Evolutionary conservation across 2,113 vertebrate genomes (phyloP).

Genomic region (Coptodon rendalli): DNA sequence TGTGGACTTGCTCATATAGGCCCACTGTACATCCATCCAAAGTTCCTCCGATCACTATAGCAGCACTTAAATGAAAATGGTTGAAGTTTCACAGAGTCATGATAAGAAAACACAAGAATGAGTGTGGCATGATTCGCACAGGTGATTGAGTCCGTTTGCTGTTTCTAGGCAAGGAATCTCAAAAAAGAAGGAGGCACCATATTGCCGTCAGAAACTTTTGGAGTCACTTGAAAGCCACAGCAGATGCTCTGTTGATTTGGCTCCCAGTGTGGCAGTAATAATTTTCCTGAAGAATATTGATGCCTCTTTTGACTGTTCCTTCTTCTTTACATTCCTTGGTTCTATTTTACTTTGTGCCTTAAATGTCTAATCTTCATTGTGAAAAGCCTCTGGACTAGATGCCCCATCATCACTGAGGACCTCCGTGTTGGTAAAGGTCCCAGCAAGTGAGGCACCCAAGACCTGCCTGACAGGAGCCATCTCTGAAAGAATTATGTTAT

Average conservation of each 20-base stretch:
- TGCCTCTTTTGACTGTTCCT: conserved; percentile 19
- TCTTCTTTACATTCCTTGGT: conserved; percentile 23
- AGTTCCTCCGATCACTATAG: conserved; percentile 6
- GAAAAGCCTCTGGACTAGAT: conserved; percentile 83
- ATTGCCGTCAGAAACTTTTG: conserved; percentile 32
- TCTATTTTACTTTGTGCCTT: conserved; percentile 27
- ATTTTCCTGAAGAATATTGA: conserved; percentile 41
- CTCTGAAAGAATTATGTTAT: conserved; percentile 91
- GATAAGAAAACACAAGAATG: background rate
- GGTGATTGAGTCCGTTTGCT: background rate
- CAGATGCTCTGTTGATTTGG: conserved; percentile 8
- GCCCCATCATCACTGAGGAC: conserved; percentile 78
- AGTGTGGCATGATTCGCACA: conserved; percentile 1
- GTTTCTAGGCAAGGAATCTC: conserved; percentile 8
- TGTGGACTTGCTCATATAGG: background rate
- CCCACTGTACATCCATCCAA: background rate
- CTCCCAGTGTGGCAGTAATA: conserved; percentile 51
- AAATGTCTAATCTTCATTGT: conserved; percentile 67
- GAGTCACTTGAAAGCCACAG: conserved; percentile 37
- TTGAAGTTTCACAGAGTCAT: conserved; percentile 5
- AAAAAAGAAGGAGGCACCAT: conserved; percentile 37
- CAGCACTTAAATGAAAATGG: conserved; percentile 48
- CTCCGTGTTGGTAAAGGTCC: conserved; percentile 87
- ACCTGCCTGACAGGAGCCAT: conserved; percentile 83
- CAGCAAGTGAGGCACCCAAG: conserved; percentile 76